phyloP scores from a whole-genome alignment of 2,797 vertebrate species.

The Netta rufina region DNA sequence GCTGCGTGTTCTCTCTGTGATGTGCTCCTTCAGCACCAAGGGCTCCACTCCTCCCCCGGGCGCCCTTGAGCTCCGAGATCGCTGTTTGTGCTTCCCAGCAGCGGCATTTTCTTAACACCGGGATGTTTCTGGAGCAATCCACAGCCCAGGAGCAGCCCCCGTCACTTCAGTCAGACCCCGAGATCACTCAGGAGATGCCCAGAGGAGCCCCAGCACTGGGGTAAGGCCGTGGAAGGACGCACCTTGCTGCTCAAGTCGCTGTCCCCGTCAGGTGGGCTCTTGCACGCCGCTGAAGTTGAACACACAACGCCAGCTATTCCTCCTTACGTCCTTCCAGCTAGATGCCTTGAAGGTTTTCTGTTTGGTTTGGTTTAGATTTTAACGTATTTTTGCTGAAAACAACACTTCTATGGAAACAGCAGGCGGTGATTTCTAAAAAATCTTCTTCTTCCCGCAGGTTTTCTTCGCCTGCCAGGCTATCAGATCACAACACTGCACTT shows the following conservation, averaged over 20 bases:
- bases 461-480: background rate
- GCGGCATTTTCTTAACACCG: background rate
- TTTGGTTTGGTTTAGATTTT: background rate
- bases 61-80: constrained; percentile 17
- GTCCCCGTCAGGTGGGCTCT: background rate
- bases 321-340: background rate
- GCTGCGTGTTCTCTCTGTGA: constrained; percentile 1
- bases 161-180: background rate
- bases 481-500: background rate
- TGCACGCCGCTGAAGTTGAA: background rate
- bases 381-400: background rate
- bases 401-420: background rate
- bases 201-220: background rate
- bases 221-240: background rate
- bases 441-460: background rate
- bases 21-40: background rate
- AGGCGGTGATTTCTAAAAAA: background rate
- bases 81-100: background rate
- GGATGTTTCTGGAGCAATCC: background rate
- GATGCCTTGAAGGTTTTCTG: background rate
- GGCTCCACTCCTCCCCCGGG: background rate
- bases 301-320: background rate
- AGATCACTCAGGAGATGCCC: rapidly evolving
- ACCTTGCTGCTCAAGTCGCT: background rate
- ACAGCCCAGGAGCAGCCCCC: background rate